Percentiles rank a stretch among this genome's conserved stretches.
Conservation (phyloP, 2,888 invertebrate species). For the Phanerotoma sp. region DNA sequence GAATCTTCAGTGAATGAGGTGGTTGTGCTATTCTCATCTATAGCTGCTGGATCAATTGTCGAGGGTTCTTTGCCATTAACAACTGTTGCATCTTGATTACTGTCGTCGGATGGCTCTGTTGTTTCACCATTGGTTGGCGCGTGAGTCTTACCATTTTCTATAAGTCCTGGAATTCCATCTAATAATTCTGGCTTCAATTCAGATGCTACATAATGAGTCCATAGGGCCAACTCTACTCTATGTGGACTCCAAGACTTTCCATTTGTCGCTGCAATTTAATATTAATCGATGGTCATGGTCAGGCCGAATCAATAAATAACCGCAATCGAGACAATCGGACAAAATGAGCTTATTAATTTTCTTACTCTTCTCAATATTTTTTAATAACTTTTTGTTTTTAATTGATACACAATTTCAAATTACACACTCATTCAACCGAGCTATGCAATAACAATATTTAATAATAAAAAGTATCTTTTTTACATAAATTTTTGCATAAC, state of each 20-base stretch:
- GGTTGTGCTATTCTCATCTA: slow-evolving; percentile 71
- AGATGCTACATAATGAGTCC: slow-evolving; percentile 88
- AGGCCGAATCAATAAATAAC: neutral
- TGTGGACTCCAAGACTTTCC: slow-evolving; percentile 62
- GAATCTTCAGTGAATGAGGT: slow-evolving; percentile 78
- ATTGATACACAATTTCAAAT: too few relatives aligned
- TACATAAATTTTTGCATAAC: neutral
- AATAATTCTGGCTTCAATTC: slow-evolving; percentile 83
- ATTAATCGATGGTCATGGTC: slow-evolving; percentile 50
- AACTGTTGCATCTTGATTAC: slow-evolving; percentile 66
- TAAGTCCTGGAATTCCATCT: slow-evolving; percentile 65
- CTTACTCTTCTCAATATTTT: too few relatives aligned
- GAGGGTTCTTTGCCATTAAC: slow-evolving; percentile 57
- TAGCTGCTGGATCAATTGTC: slow-evolving; percentile 59
- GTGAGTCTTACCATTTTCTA: slow-evolving; percentile 59
- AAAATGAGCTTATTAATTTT: too few relatives aligned
- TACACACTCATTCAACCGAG: too few relatives aligned
- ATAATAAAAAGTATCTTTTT: too few relatives aligned
- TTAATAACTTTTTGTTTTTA: too few relatives aligned
- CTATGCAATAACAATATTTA: too few relatives aligned
- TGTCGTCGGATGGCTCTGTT: slow-evolving; percentile 69
- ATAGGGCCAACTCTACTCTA: slow-evolving; percentile 86
- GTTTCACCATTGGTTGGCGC: slow-evolving; percentile 55
- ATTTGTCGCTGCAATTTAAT: slow-evolving; percentile 51
- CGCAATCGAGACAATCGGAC: neutral